Base-by-base conservation (phyloP, 2,888 invertebrate genomes). In the Seladonia tumulorum region DNA sequence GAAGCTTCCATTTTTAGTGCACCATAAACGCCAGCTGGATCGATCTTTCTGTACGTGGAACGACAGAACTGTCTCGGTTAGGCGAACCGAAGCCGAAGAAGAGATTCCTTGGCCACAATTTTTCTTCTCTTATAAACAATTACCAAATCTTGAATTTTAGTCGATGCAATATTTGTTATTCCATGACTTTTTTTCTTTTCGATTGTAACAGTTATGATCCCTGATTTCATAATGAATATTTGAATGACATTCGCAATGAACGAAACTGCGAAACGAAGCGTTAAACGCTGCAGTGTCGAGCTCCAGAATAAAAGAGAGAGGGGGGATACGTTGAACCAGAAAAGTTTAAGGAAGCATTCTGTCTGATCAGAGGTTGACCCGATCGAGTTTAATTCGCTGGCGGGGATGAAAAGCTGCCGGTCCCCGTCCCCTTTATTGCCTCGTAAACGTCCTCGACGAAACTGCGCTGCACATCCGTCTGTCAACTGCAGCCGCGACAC, bases 401-500 rank as follows among this genome's bases (percentile, higher is more conserved):
- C 14, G 80, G 79, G 80, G 79, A 76, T 76, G 73, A 81, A 86
- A 86, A 79, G 83, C 80, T 8, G 25, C 35, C 39, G 39, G 78
- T 81, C 82, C 68, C 68, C 35, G 60, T 73, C 60, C 77, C n/a
- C 74, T 87, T 87, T 87, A 86, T 74, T 86, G 60, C 77, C 86
- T 89, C 87, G 79, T 88, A 88, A 89, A 89, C 80, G 87, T 89
- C 74, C 76, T 29, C 74, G 76, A 39, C 25, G 74, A 42, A n/a
- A 49, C 53, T 57, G 25, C n/a, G 4, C 60, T 53, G 53, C 25
- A 25, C 25, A 29, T 29, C 74, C 14, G 57, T 42, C 25, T 60
- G 53, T 66, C 75, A 47, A 14, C 22, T 63, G 35, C 60, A 3
- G 47, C 14, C 29, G 18, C 49, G 42, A 39, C 35, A 39, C 35